Base-by-base conservation (phyloP, 2,113 vertebrate genomes). In the Reinhardtius hippoglossoides region DNA sequence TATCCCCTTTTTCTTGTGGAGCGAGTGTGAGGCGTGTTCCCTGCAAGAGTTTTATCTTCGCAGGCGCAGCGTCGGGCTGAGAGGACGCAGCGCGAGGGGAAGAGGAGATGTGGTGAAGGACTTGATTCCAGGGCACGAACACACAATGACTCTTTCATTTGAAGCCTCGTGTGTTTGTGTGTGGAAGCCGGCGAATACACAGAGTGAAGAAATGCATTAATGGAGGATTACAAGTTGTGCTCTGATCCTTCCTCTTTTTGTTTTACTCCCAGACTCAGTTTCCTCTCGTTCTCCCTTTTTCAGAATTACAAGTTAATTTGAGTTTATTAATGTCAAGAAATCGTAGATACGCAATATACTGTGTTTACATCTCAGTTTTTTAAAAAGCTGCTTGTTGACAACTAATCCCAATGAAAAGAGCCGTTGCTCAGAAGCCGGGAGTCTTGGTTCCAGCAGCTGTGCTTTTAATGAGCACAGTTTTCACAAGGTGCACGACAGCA, bases 21-120 rank as follows among this genome's bases (percentile, higher is more conserved):
- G 80, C 59, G 68, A 82, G 64, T 1, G 31, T 71, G 72, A 81
- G 67, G 72, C 64, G 3, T 24, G 44, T 75, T 82, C 75, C 75
- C 77, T 42, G 2, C 75, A 64, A 81, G 66, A 89, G 74, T 74
- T 78, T 78, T 86, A 87, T 91, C 87, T 80, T 63, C 44, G 12
- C 65, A 80, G 82, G 69, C 2, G 1, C 76, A 83, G 83, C 73
- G 67, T 23, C 83, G 59, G 54, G 66, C 73, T 58, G 72, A 79
- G 77, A 75, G 78, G 78, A 50, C 64, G 58, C 52, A 16, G 57
- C 27, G 48, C 44, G 13, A 26, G 7, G 67, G 66, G 81, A 55
- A 70, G 61, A 2, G 27, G 50, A 54, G 78, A 73, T 70, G 66
- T 50, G 3, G n/a, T n/a, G n/a, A n/a, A n/a, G n/a, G 58, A 63